These are phyloP conservation scores for Procambarus clarkii DNA, from an alignment of 1,140 invertebrate species.

Conservation along the genomic window DNA sequence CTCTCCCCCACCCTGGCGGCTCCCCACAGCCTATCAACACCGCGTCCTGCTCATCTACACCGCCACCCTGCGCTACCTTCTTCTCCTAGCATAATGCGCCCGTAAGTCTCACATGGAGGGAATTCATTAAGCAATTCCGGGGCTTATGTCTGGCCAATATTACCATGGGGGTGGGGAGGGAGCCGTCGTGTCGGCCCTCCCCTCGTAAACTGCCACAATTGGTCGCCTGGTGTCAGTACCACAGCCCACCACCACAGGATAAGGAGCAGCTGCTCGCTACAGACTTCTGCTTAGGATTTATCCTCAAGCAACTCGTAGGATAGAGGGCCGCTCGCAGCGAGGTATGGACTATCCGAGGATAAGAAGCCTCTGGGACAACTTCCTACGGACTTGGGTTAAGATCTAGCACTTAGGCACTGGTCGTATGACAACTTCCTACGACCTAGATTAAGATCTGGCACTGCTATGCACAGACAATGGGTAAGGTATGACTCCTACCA, in stretches of 20 bases:
- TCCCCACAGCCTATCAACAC: no score
- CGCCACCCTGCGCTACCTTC: constrained; percentile 4
- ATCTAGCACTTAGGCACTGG: no score
- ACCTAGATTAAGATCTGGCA: no score
- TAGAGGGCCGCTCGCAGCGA: no score
- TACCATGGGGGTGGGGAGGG: not conserved
- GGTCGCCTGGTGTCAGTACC: not conserved
- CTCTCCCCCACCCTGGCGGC: no score
- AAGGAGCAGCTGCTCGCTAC: not conserved
- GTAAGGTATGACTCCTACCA: no score
- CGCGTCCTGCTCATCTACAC: not conserved
- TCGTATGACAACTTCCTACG: no score
- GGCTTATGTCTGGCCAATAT: constrained; percentile 47
- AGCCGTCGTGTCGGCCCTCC: not conserved
- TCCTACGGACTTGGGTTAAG: no score
- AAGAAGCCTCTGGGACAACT: no score
- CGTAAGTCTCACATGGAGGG: constrained; percentile 36
- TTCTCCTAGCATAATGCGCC: constrained; percentile 25
- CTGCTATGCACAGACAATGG: no score
- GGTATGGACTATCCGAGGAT: no score
- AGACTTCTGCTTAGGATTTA: not conserved
- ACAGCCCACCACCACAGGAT: not conserved
- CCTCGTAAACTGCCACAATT: constrained; percentile 10
- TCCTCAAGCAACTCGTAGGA: not conserved
- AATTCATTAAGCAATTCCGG: constrained; percentile 42